Conservation (phyloP, 2,888 invertebrate species). For the Amphipoea oculea region DNA sequence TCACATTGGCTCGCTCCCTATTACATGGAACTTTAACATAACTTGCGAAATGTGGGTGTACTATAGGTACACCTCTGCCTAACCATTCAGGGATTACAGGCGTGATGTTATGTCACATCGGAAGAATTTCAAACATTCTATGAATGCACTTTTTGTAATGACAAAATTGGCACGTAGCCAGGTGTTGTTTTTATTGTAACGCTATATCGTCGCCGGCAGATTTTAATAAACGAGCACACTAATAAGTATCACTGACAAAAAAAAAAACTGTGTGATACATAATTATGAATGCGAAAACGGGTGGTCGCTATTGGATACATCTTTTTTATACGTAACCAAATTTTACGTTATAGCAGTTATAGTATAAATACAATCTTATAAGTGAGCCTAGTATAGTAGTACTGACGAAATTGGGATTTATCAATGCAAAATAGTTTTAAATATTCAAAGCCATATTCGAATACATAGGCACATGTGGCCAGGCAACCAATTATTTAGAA, state of each 20-base stretch:
- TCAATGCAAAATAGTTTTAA: neutral
- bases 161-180: conserved; percentile 57
- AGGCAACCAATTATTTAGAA: too few relatives aligned
- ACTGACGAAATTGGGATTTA: neutral
- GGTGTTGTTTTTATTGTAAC: conserved; percentile 53
- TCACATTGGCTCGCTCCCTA: neutral
- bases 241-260: conserved; percentile 23
- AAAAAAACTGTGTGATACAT: conserved; percentile 7
- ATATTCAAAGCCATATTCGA: neutral
- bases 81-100: neutral
- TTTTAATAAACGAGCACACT: conserved; percentile 27
- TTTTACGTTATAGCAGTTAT: neutral
- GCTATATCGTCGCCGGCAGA: conserved; percentile 29
- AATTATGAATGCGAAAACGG: too few relatives aligned
- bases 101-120: conserved; percentile 24
- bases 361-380: neutral
- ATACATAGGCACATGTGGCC: neutral
- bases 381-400: neutral
- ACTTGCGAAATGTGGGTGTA: neutral
- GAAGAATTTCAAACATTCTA: conserved; percentile 45
- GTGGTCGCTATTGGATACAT: neutral
- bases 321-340: conserved; percentile 2
- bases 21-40: neutral
- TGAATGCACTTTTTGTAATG: conserved; percentile 55
- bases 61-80: neutral